Evolutionary conservation across 30 jellyfish, hydroid and myxozoan species (phyloP).

Genomic region (Nemopilema nomurai): DNA sequence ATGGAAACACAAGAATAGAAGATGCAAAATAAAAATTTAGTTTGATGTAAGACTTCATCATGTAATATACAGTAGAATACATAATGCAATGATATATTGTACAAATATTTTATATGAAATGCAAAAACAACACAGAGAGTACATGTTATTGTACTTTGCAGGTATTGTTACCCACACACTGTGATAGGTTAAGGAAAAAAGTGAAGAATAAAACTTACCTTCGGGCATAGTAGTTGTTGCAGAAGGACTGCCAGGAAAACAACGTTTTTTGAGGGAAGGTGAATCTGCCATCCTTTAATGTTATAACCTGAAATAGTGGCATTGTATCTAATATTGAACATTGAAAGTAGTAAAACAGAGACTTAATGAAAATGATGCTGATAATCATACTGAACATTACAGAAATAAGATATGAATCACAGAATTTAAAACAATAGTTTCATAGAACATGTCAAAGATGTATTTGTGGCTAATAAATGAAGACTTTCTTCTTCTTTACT

Average conservation of each 20-base stretch:
- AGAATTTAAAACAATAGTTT: neutral
- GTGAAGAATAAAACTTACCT: neutral
- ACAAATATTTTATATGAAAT: neutral
- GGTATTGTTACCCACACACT: neutral
- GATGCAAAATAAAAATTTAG: neutral
- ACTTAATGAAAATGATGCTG: neutral
- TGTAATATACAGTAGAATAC: neutral
- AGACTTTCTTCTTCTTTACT: conserved; percentile 36
- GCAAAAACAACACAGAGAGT: neutral
- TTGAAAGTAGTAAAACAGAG: neutral
- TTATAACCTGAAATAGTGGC: neutral
- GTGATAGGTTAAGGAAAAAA: neutral
- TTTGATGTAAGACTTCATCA: neutral
- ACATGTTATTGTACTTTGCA: neutral
- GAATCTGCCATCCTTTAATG: neutral
- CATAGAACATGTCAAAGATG: conserved; percentile 7
- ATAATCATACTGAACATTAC: neutral
- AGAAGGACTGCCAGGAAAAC: neutral
- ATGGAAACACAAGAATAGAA: neutral
- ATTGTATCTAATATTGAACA: neutral
- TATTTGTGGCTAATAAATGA: conserved; percentile 8
- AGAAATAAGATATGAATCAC: neutral
- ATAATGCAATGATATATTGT: neutral
- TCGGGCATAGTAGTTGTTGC: neutral
- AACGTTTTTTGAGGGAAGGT: neutral